These are phyloP conservation scores for Morone chrysops DNA, from an alignment of 2,113 vertebrate species.

Conservation along the genomic window DNA sequence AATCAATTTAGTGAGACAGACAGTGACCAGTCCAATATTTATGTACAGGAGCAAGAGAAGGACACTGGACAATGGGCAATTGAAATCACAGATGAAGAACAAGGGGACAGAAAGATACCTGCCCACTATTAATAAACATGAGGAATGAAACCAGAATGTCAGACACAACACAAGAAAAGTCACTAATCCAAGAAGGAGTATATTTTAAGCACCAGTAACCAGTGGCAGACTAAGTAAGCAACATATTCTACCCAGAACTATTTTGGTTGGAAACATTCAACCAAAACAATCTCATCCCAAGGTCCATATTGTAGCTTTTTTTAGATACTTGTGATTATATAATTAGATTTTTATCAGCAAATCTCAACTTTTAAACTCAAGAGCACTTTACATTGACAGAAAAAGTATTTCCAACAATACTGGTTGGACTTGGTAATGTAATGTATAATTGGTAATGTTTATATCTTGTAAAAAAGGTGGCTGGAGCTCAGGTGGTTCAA, in stretches of 20 bases:
- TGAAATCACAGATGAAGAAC: conserved; percentile 8
- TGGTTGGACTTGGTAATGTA: not conserved
- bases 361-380: not conserved
- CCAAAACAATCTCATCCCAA: not conserved
- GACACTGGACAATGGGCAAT: conserved; percentile 36
- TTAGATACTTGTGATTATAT: not conserved
- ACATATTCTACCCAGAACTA: not conserved
- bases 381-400: not conserved
- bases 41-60: conserved; percentile 41
- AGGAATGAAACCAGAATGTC: not conserved
- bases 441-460: too few relatives aligned
- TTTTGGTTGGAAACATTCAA: not conserved
- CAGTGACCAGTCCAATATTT: conserved; percentile 30
- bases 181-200: not conserved
- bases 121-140: conserved; percentile 2
- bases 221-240: not conserved
- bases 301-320: not conserved
- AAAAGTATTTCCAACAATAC: not conserved
- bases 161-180: not conserved
- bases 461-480: not conserved
- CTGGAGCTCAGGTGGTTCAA: not conserved
- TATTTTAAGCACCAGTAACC: not conserved
- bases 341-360: too few relatives aligned
- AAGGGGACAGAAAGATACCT: not conserved
- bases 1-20: conserved; percentile 49